Percentiles rank a stretch among this genome's conserved stretches.
phyloP scores from a whole-genome alignment of 2,888 invertebrate genomes.

The Cataglyphis cursor region DNA sequence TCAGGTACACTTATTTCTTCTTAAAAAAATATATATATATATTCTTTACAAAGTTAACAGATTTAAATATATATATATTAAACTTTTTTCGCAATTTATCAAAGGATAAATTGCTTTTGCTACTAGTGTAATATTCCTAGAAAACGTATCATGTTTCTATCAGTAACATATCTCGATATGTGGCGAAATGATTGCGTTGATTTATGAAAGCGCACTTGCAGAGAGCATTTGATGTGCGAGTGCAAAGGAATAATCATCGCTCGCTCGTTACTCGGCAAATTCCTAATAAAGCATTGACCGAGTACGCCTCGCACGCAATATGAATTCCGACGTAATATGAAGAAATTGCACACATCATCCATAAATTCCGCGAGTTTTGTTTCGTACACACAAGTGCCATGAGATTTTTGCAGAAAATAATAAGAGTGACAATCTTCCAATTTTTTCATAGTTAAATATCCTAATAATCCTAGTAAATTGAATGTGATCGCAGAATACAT shows the following conservation, averaged over 20 bases:
- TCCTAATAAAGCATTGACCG: constrained; percentile 43
- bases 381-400: neutral
- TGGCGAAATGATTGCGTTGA: neutral
- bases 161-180: neutral
- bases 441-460: neutral
- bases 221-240: neutral
- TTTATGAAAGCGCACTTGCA: constrained; percentile 12
- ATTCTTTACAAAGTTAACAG: neutral
- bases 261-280: constrained; percentile 37
- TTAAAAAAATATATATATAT: neutral
- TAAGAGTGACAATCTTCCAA: neutral
- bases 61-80: neutral
- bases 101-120: neutral
- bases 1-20: neutral
- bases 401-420: neutral
- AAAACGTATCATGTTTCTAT: constrained; percentile 21
- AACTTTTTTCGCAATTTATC: no score
- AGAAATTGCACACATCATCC: neutral
- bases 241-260: constrained; percentile 17
- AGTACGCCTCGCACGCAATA: neutral
- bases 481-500: no score
- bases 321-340: constrained; percentile 13
- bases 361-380: neutral
- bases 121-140: neutral
- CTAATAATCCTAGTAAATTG: neutral